phyloP scores from a whole-genome alignment of 2,113 vertebrate genomes.

The Forbesichthys papilliferus region DNA sequence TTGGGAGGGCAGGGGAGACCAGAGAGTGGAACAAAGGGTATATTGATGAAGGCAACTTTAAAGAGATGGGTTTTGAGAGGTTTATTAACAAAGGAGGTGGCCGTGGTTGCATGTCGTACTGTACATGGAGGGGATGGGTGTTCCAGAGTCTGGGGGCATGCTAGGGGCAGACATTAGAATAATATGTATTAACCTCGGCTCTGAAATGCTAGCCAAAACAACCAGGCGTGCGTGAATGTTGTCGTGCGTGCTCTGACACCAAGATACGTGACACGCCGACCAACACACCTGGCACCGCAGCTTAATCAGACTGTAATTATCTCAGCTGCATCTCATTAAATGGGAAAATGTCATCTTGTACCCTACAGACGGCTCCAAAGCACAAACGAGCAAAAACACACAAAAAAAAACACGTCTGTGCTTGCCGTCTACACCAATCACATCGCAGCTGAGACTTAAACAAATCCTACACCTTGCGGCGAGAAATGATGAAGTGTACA shows the following conservation, averaged over 20 bases:
- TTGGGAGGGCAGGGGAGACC: too few species aligned
- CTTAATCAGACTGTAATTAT: constrained; percentile 54
- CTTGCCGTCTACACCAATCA: constrained; percentile 3
- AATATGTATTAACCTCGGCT: constrained; percentile 23
- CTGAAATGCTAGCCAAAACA: constrained; percentile 16
- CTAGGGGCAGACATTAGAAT: constrained; percentile 2
- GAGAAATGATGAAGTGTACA: too few species aligned
- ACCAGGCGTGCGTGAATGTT: constrained; percentile 12
- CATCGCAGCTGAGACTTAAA: constrained; percentile 28
- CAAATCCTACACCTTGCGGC: background rate
- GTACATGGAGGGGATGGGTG: too few species aligned
- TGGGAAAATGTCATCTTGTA: constrained; percentile 51
- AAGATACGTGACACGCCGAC: background rate
- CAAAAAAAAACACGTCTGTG: constrained; percentile 14
- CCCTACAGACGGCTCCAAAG: constrained; percentile 23
- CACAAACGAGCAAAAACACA: constrained; percentile 12
- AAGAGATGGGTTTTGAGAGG: too few species aligned
- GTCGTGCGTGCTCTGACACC: constrained; percentile 13
- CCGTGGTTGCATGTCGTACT: too few species aligned
- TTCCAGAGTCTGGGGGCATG: too few species aligned
- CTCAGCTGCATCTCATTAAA: constrained; percentile 60
- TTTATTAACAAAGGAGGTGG: too few species aligned
- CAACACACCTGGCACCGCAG: constrained; percentile 16
- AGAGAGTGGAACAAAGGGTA: too few species aligned
- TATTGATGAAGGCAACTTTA: too few species aligned